These are phyloP conservation scores for Cosmopolites sordidus DNA, from an alignment of 2,888 invertebrate species.

Conservation along the genomic window DNA sequence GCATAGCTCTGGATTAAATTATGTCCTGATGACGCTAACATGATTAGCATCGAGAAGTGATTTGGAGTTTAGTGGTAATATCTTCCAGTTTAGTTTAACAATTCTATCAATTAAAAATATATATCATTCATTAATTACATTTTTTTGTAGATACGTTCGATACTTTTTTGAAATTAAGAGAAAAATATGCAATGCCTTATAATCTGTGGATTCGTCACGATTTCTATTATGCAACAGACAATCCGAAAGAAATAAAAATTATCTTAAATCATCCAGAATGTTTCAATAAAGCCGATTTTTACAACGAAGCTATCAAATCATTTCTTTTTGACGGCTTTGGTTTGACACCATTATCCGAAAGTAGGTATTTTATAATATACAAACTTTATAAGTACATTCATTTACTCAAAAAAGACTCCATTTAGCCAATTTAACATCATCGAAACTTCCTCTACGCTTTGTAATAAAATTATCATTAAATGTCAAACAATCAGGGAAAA, in stretches of 20 bases:
- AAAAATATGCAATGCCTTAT: background rate
- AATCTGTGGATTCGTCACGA: background rate
- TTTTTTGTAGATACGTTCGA: background rate
- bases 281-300: slow-evolving; percentile 9
- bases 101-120: too few relatives aligned
- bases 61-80: too few relatives aligned
- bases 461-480: too few relatives aligned
- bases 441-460: too few relatives aligned
- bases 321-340: background rate
- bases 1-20: too few relatives aligned
- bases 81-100: too few relatives aligned
- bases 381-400: too few relatives aligned
- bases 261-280: slow-evolving; percentile 15
- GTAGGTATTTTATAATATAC: background rate
- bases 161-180: background rate
- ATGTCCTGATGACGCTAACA: too few relatives aligned
- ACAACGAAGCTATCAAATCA: background rate
- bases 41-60: too few relatives aligned
- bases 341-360: background rate
- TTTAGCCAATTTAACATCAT: too few relatives aligned
- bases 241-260: slow-evolving; percentile 10
- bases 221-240: background rate
- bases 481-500: too few relatives aligned
- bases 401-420: too few relatives aligned
- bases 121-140: background rate